Base-by-base conservation (phyloP, 2,888 invertebrate genomes). In the Oscheius sp. region DNA sequence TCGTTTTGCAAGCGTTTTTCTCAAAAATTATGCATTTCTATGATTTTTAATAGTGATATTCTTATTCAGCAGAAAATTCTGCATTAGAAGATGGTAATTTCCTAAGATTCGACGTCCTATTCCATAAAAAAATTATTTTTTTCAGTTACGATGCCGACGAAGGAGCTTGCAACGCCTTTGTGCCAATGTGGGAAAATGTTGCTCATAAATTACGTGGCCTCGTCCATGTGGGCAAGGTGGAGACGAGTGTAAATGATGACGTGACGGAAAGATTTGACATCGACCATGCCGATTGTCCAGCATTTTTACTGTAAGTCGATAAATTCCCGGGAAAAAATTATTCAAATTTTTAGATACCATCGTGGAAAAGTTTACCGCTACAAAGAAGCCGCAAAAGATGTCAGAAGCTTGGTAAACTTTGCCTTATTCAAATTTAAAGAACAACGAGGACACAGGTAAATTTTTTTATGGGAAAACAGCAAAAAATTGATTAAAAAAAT, bases 351-450 rank as follows among this genome's bases (percentile, higher is more conserved):
- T 53, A 87, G 87, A 45, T 84, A 88, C 78, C 88, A 88, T 68
- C 84, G 87, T 12, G 88, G 88, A 56, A 88, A 88, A 76, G 83
- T 88, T 82, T 88, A 87, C 73, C 84, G 87, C 27, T 88, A 88
- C 79, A 86, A 85, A 73, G 88, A 88, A 6, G 72, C 84, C 3
- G 88, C 88, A 1, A 82, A 84, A 59, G 88, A 88, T 75, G 82
- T 85, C n/a, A 79, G 83, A 27, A 83, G 84, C n/a, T 73, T 88
- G 46, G 81, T 81, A 52, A 79, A 85, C 59, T 88, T 88, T 70
- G 88, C 88, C 16, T 74, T 88, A 56, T 80, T 83, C 76, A 86
- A 86, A 71, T 88, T 85, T 80, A 88, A 88, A 74, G 88, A 82
- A 69, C 81, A 79, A 46, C 49, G 81, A 58, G 81, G 81, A 55